These are phyloP conservation scores for Styela plicata DNA, from an alignment of 23 tunicate genomes.

Conservation along the genomic window DNA sequence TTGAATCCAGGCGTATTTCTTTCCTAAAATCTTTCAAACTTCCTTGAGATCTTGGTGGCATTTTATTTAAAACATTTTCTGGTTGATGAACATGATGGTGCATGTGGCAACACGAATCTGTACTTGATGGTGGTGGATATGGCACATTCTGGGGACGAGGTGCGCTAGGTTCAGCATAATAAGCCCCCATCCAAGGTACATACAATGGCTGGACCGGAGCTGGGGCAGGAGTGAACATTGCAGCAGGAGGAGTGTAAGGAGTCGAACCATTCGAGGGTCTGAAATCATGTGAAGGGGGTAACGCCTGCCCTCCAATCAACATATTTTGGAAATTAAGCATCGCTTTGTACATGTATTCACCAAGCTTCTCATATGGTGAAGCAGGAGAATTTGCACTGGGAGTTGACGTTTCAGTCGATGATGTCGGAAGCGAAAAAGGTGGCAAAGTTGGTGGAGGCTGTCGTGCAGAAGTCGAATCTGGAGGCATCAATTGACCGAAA, in stretches of 20 bases:
- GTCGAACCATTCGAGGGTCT: not conserved
- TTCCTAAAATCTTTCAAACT: not conserved
- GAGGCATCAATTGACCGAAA: not conserved
- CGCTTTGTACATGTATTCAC: conserved; percentile 16
- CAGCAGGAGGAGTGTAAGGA: not conserved
- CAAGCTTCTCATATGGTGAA: conserved; percentile 10
- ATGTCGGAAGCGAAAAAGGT: not conserved
- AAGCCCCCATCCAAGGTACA: conserved; percentile 17
- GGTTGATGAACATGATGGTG: conserved; percentile 12
- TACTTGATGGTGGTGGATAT: not conserved
- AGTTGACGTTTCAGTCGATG: not conserved
- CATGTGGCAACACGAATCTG: not conserved
- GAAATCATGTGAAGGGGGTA: not conserved
- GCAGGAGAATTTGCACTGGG: conserved; percentile 11
- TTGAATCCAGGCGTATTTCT: not conserved
- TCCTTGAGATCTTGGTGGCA: not conserved
- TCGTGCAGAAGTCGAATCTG: not conserved
- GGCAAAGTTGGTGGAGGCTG: not conserved
- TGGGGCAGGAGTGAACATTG: not conserved
- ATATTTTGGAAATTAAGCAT: conserved; percentile 9
- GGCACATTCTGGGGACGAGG: not conserved
- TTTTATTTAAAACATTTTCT: not conserved
- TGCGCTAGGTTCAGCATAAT: conserved; percentile 7
- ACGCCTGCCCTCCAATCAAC: not conserved
- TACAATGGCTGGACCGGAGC: conserved; percentile 1